phyloP scores from a whole-genome alignment of 2,797 vertebrate genomes.

The Girardinus metallicus region DNA sequence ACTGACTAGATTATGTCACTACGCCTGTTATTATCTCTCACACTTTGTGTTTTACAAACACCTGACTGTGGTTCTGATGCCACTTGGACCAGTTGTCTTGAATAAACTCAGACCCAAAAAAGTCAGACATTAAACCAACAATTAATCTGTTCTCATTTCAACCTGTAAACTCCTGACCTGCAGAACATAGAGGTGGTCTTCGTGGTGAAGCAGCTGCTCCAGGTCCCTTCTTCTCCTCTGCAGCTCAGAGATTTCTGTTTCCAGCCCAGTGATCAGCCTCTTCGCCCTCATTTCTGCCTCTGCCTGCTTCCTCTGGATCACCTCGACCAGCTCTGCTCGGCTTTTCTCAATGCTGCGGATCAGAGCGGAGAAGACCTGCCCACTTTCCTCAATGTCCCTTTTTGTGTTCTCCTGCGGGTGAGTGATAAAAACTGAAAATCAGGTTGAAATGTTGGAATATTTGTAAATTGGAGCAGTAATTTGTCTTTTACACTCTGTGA shows the following conservation, averaged over 20 bases:
- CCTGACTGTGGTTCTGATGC: background rate
- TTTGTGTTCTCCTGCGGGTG: conserved; percentile 59
- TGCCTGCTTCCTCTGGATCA: conserved; percentile 66
- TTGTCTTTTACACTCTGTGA: background rate
- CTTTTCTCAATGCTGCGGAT: conserved; percentile 58
- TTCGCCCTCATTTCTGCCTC: conserved; percentile 62
- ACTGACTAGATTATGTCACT: background rate
- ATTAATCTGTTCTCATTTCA: background rate
- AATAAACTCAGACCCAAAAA: background rate
- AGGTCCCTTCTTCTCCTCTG: conserved; percentile 62
- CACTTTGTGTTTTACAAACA: background rate
- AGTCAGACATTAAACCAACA: background rate
- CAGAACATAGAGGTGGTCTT: conserved; percentile 75
- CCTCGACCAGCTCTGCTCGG: conserved; percentile 56
- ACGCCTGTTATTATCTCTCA: background rate
- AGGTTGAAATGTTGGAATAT: background rate
- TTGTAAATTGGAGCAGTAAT: background rate
- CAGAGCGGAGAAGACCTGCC: conserved; percentile 62
- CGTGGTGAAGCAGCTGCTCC: conserved; percentile 64
- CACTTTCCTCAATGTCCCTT: conserved; percentile 60
- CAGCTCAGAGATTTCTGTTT: conserved; percentile 71
- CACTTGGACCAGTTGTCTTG: background rate
- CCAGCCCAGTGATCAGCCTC: conserved; percentile 61
- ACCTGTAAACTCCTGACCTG: conserved; percentile 53
- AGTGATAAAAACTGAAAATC: background rate